Conservation (phyloP, 2,888 invertebrate species). For the Lysandra bellargus region DNA sequence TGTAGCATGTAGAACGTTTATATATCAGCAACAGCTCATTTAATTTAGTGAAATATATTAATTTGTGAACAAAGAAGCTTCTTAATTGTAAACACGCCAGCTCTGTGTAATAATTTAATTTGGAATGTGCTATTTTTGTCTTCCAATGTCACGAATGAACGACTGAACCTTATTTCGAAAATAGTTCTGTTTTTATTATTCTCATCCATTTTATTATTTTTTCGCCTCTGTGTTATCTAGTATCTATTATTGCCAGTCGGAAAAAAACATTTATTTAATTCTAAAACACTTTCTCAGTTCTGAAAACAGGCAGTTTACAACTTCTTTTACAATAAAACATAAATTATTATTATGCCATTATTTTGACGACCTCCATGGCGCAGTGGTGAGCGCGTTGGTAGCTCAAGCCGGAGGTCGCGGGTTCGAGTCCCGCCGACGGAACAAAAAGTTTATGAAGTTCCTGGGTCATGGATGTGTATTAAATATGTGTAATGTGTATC, state of each 20-base stretch:
- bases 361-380: too few relatives aligned
- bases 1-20: too few relatives aligned
- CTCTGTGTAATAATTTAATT: constrained; percentile 45
- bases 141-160: constrained; percentile 48
- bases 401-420: too few relatives aligned
- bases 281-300: background rate
- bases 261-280: background rate
- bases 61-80: constrained; percentile 37
- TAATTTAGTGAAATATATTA: too few relatives aligned
- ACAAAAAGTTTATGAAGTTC: too few relatives aligned
- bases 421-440: too few relatives aligned
- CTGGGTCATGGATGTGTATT: too few relatives aligned
- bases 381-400: too few relatives aligned
- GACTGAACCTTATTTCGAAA: constrained; percentile 41
- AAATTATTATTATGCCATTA: too few relatives aligned
- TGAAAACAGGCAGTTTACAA: background rate
- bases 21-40: too few relatives aligned
- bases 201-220: background rate
- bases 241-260: too few relatives aligned
- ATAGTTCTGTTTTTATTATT: constrained; percentile 37
- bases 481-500: too few relatives aligned
- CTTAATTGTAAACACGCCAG: constrained; percentile 49
- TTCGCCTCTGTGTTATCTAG: background rate
- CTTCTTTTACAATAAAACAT: background rate
- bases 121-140: constrained; percentile 45